Percentiles rank a stretch among this genome's conserved stretches.
Conservation (phyloP, 2,113 vertebrate species). For the Aramus guarauna region DNA sequence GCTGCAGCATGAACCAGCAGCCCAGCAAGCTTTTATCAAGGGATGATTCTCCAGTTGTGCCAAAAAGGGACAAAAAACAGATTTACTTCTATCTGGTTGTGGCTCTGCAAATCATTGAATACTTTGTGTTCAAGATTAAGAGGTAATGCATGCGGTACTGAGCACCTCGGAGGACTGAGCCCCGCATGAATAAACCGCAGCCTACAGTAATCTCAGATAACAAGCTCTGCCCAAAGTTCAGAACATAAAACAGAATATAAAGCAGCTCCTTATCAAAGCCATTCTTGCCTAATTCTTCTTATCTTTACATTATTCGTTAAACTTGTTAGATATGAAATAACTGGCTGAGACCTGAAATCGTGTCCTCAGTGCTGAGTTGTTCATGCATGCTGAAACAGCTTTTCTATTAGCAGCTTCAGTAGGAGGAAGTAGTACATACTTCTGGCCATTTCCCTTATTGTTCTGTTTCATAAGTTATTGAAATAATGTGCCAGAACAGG, state of each 20-base stretch:
- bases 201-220: not conserved
- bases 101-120: not conserved
- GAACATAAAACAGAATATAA: not conserved
- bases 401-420: not conserved
- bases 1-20: not conserved
- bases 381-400: not conserved
- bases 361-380: not conserved
- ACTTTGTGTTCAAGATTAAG: not conserved
- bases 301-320: not conserved
- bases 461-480: slow-evolving; percentile 8
- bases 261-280: not conserved
- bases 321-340: not conserved
- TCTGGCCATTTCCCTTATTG: not conserved
- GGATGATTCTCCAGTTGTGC: not conserved
- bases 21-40: not conserved
- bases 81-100: not conserved
- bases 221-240: not conserved
- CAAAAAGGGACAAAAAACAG: not conserved
- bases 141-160: fast-evolving
- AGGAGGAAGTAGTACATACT: not conserved
- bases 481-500: not conserved
- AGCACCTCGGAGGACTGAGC: not conserved
- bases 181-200: not conserved
- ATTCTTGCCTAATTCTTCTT: not conserved
- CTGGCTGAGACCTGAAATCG: not conserved